phyloP scores from a whole-genome alignment of 1,140 invertebrate species.

The Caerostris darwini region DNA sequence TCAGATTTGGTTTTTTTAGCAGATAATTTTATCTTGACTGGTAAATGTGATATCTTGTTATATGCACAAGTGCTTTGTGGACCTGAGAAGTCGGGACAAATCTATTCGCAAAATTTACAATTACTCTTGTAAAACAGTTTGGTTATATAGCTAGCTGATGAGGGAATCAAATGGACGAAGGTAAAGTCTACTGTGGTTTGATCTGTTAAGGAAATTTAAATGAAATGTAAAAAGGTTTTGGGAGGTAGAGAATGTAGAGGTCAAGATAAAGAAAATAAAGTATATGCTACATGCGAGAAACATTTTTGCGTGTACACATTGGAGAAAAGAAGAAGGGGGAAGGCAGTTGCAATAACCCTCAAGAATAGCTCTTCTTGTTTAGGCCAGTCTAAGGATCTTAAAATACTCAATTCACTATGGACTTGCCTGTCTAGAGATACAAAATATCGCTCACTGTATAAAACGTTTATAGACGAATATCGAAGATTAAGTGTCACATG shows the following conservation, averaged over 20 bases:
- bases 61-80: too few species aligned
- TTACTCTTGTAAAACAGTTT: conserved; percentile 5
- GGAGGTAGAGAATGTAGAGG: background rate
- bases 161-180: background rate
- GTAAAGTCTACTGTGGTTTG: background rate
- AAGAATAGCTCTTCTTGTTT: background rate
- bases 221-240: background rate
- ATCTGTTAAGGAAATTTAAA: background rate
- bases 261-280: background rate
- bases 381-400: conserved; percentile 12
- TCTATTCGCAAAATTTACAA: too few species aligned
- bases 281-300: background rate
- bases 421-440: background rate
- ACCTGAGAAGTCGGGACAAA: too few species aligned
- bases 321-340: background rate
- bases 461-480: conserved; percentile 31
- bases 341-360: background rate
- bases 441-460: conserved; percentile 9
- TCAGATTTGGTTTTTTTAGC: too few species aligned
- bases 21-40: too few species aligned
- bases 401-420: conserved; percentile 1
- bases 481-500: conserved; percentile 30
- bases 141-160: background rate
- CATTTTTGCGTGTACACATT: background rate
- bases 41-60: too few species aligned